phyloP scores from a whole-genome alignment of 2,113 vertebrate species.

The Gnathonemus echidnorhynchus region DNA sequence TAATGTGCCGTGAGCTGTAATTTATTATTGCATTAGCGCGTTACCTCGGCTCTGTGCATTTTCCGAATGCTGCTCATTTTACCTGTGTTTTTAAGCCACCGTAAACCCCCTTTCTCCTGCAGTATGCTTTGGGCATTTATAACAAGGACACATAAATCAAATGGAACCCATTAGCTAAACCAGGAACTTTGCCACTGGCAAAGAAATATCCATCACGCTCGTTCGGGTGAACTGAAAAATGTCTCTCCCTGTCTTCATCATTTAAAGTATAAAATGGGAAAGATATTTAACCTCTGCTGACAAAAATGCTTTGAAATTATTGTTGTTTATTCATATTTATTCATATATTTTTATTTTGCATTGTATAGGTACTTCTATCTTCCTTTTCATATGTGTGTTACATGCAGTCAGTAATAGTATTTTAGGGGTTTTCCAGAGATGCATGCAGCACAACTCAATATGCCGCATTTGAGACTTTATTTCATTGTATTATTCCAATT shows the following conservation, averaged over 20 bases:
- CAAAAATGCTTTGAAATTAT: background rate
- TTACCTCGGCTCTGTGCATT: background rate
- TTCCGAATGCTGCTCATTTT: background rate
- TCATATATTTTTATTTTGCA: background rate
- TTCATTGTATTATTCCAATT: background rate
- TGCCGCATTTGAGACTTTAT: background rate
- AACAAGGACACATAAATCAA: constrained; percentile 5
- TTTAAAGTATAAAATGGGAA: background rate
- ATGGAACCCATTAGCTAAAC: background rate
- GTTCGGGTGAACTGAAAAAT: background rate
- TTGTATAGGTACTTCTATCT: background rate
- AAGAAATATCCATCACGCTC: background rate
- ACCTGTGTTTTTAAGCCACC: background rate
- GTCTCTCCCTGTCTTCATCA: background rate
- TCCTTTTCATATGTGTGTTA: background rate
- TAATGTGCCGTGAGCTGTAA: background rate
- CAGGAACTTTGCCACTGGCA: background rate
- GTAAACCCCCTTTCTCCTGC: background rate
- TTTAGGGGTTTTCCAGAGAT: background rate
- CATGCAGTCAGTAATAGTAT: background rate
- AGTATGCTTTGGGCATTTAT: background rate
- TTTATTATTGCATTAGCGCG: background rate
- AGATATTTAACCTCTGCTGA: background rate
- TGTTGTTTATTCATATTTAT: background rate
- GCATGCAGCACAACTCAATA: background rate